phyloP scores from a whole-genome alignment of 2,888 invertebrate genomes.

The Heteromyza rotundicornis region DNA sequence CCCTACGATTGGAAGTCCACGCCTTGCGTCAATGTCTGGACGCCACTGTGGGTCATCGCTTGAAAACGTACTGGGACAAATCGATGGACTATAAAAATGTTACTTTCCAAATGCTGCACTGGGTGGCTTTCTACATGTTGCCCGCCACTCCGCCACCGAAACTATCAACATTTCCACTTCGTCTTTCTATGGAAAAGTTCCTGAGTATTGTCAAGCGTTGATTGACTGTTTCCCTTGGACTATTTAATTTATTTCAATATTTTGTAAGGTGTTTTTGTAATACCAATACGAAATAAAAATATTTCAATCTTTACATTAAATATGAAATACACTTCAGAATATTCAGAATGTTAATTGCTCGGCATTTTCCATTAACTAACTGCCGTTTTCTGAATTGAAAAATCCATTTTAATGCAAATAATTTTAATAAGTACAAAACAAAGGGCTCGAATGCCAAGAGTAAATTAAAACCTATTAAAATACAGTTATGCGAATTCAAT shows the following conservation, averaged over 20 bases:
- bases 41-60: slow-evolving; percentile 45
- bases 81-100: slow-evolving; percentile 41
- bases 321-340: no score
- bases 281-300: no score
- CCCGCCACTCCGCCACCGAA: slow-evolving; percentile 51
- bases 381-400: no score
- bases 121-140: slow-evolving; percentile 47
- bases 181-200: slow-evolving; percentile 34
- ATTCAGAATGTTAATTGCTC: no score
- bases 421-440: no score
- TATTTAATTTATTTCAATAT: not conserved
- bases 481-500: no score
- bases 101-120: slow-evolving; percentile 48
- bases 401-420: no score
- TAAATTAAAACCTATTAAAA: no score
- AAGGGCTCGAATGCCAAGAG: no score
- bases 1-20: slow-evolving; percentile 30
- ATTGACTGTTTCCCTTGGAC: not conserved
- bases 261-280: no score
- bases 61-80: slow-evolving; percentile 42
- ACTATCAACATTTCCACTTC: slow-evolving; percentile 25
- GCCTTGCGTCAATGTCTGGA: slow-evolving; percentile 43
- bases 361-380: no score
- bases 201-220: slow-evolving; percentile 33
- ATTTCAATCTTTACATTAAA: no score